These are phyloP conservation scores for Rynchops niger DNA, from an alignment of 2,113 vertebrate genomes.

Conservation along the genomic window DNA sequence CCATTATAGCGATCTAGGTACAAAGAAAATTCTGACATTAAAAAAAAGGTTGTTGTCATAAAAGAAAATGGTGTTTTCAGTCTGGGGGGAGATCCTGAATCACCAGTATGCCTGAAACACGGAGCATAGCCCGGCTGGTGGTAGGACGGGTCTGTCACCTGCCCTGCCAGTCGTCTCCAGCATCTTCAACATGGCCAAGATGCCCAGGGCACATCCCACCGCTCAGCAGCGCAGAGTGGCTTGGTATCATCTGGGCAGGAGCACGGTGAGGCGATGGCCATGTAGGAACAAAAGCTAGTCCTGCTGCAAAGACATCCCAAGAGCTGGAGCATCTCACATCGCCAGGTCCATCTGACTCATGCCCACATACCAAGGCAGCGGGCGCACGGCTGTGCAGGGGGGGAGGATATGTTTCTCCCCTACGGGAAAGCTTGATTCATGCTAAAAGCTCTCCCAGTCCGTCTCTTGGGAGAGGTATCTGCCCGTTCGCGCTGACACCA, in stretches of 20 bases:
- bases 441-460: neutral
- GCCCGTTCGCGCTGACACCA: neutral
- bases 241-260: neutral
- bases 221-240: neutral
- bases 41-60: neutral
- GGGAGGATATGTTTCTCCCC: neutral
- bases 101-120: neutral
- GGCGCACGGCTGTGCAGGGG: neutral
- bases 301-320: neutral
- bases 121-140: fast-evolving
- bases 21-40: neutral
- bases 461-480: neutral
- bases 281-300: neutral
- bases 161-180: neutral
- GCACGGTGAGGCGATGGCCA: fast-evolving
- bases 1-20: neutral
- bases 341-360: neutral
- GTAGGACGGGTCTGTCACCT: neutral
- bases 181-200: neutral
- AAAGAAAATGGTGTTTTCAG: neutral
- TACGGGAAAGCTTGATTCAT: neutral
- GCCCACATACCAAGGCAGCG: neutral
- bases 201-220: fast-evolving
- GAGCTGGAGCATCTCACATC: neutral
- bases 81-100: neutral